Base-by-base conservation (phyloP, 2,888 invertebrate species). In the Apodemia duryi region DNA sequence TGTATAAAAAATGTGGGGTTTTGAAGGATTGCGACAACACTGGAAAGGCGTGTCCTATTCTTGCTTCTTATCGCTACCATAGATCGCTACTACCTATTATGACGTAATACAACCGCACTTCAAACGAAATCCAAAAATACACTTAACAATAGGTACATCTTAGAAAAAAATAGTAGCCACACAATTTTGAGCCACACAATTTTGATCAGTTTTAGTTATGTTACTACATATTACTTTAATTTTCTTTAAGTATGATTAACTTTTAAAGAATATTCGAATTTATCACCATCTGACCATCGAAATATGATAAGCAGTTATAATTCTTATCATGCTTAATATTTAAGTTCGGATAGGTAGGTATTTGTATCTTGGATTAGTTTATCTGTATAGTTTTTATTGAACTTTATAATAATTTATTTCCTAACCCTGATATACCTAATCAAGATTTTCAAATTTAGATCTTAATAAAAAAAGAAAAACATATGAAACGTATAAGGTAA, bases 11-110 rank as follows among this genome's bases (percentile, higher is more conserved):
- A 70, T 71, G 78, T 75, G 77, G 81, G 82, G 51, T 29, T 86
- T 84, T 83, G 81, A 78, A 86, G 87, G 83, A 81, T 77, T 81
- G 75, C 81, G 76, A 80, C 80, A 86, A 84, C 88, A 86, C 86
- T 86, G 80, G 78, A 78, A 82, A 88, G 89, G 91, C 90, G 91
- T 89, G 89, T 88, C 91, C 83, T 77, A 78, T 75, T 76, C 79
- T 80, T 71, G 46, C 80, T 77, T 82, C 85, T 84, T 88, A 88
- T 87, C 87, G 82, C 21, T 21, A 21, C 75, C n/a, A n/a, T n/a
- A n/a, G n/a, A 88, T 87, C 87, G 82, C 21, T 21, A 21, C 75
- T 77, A 80, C 32, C 46, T 32, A 57, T 57, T 77, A 88, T 91
- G 91, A 91, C 90, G 91, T 91, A 90, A 91, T 82, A 76, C 78